Conservation (phyloP, 2,797 vertebrate genomes). For the Pyrocephalus nanus region DNA sequence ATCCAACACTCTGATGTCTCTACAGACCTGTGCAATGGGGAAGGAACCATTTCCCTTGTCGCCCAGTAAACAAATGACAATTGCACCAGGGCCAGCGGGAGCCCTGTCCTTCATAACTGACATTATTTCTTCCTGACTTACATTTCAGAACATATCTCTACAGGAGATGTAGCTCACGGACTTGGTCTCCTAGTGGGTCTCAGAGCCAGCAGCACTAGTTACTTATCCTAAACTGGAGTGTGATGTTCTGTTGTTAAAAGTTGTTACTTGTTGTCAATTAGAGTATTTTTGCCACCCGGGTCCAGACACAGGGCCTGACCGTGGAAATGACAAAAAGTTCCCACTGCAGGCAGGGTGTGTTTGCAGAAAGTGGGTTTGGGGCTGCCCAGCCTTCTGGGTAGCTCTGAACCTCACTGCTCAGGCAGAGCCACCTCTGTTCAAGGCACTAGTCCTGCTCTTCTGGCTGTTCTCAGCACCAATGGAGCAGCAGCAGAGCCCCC, state of each 20-base stretch:
- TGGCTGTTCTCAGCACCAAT: neutral
- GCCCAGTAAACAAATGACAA: neutral
- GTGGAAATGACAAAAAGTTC: neutral
- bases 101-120: neutral
- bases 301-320: neutral
- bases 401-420: fast-evolving
- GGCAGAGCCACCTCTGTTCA: neutral
- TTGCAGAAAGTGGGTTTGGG: neutral
- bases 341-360: neutral
- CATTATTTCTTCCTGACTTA: neutral
- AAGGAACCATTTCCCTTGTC: neutral
- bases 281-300: neutral
- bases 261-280: neutral
- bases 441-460: neutral
- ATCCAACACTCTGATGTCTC: neutral
- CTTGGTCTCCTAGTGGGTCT: neutral
- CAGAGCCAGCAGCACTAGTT: neutral
- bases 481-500: neutral
- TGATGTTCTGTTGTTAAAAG: neutral
- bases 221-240: neutral
- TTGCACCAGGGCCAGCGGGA: neutral
- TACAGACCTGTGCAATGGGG: neutral
- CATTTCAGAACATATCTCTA: neutral
- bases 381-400: neutral
- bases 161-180: neutral